Conservation (phyloP, 1,140 invertebrate species). For the Dreissena polymorpha region DNA sequence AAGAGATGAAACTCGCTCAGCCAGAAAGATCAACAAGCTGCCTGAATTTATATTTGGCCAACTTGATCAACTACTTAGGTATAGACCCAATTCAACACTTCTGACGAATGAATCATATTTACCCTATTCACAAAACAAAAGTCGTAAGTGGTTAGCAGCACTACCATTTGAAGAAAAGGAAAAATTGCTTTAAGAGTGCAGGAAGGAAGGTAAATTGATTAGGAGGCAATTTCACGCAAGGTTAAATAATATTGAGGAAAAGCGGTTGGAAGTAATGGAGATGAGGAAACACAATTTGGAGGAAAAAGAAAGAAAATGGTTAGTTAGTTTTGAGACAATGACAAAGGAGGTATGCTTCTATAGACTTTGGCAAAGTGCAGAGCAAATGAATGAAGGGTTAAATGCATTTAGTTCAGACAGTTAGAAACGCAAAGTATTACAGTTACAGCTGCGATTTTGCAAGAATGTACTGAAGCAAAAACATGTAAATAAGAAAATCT, state of each 20-base stretch:
- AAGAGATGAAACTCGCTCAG: slow-evolving; percentile 1
- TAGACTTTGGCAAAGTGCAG: slow-evolving; percentile 50
- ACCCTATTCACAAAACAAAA: slow-evolving; percentile 60
- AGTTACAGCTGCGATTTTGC: slow-evolving; percentile 49
- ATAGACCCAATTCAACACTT: slow-evolving; percentile 30
- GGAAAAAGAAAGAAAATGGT: slow-evolving; percentile 29
- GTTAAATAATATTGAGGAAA: slow-evolving; percentile 49
- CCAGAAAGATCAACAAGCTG: slow-evolving; percentile 8
- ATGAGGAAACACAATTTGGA: slow-evolving; percentile 42
- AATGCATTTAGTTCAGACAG: slow-evolving; percentile 29
- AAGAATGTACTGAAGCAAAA: slow-evolving; percentile 53
- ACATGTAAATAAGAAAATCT: slow-evolving; percentile 9
- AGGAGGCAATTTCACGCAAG: slow-evolving; percentile 35
- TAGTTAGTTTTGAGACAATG: slow-evolving; percentile 26
- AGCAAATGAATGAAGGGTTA: slow-evolving; percentile 42
- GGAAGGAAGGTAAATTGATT: slow-evolving; percentile 51
- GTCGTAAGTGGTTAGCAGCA: slow-evolving; percentile 51
- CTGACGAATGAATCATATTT: slow-evolving; percentile 50
- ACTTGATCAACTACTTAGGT: slow-evolving; percentile 16
- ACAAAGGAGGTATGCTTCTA: slow-evolving; percentile 42
- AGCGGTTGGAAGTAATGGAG: slow-evolving; percentile 34
- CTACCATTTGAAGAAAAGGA: slow-evolving; percentile 33
- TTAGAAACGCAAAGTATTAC: slow-evolving; percentile 29
- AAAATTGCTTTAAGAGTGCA: slow-evolving; percentile 38
- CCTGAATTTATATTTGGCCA: slow-evolving; percentile 29